Percentiles rank a stretch among this genome's conserved stretches.
Conservation (phyloP, 2,113 vertebrate species). For the Leuciscus idus region DNA sequence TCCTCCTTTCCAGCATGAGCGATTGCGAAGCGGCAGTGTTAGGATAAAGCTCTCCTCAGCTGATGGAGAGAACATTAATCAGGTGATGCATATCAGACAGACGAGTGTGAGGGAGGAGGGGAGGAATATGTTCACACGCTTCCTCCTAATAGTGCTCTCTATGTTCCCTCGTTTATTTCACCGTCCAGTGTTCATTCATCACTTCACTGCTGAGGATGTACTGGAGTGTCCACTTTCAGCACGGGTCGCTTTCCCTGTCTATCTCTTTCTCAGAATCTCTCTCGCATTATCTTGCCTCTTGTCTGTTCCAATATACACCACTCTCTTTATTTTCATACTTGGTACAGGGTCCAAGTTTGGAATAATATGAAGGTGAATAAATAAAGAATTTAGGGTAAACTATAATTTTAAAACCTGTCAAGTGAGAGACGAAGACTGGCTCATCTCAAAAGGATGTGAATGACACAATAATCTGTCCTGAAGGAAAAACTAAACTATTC, state of each 20-base stretch:
- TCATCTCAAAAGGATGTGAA: neutral
- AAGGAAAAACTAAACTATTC: neutral
- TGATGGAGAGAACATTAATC: conserved; percentile 94
- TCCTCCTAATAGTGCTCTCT: conserved; percentile 90
- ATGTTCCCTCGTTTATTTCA: conserved; percentile 93
- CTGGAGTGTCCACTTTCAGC: neutral
- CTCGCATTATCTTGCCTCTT: conserved; percentile 41
- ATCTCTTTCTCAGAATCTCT: conserved; percentile 45
- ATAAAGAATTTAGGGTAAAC: neutral
- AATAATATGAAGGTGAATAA: neutral
- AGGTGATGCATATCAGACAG: conserved; percentile 91
- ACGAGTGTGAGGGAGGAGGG: conserved; percentile 59
- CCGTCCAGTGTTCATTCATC: conserved; percentile 87
- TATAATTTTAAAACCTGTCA: neutral
- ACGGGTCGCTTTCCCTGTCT: conserved; percentile 34
- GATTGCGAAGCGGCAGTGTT: conserved; percentile 79
- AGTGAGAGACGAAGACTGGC: neutral
- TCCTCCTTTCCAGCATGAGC: conserved; percentile 80
- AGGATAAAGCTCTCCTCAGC: conserved; percentile 82
- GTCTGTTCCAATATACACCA: conserved; percentile 37
- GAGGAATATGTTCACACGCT: conserved; percentile 88
- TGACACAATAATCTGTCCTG: neutral
- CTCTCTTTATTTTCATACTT: conserved; percentile 43
- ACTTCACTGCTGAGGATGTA: conserved; percentile 79
- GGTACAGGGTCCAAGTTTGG: neutral